Percentiles rank a stretch among this genome's conserved stretches.
Evolutionary conservation across 2,888 invertebrate species (phyloP).

Genomic region (Orchestes rusci): DNA sequence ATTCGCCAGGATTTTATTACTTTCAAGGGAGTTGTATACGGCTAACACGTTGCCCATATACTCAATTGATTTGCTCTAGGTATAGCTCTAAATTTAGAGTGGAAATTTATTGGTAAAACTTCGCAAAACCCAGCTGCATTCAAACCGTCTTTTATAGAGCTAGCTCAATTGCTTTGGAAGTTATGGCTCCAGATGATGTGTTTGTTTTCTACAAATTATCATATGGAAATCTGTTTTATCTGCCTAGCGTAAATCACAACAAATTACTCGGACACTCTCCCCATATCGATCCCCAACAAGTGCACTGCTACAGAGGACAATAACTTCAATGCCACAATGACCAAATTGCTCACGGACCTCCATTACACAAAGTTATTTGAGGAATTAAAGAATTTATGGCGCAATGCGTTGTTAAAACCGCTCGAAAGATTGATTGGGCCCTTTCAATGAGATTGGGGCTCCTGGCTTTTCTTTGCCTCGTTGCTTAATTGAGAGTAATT

Average conservation of each 20-base stretch:
- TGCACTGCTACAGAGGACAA: too few species aligned
- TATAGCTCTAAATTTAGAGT: conserved; percentile 8
- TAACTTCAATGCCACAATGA: conserved; percentile 25
- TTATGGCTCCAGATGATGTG: too few species aligned
- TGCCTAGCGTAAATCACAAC: too few species aligned
- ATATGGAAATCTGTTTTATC: too few species aligned
- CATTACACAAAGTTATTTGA: conserved; percentile 30
- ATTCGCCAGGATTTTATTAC: conserved; percentile 15
- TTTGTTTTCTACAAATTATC: too few species aligned
- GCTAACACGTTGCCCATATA: conserved; percentile 17
- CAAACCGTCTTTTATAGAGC: conserved; percentile 1
- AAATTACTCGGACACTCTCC: too few species aligned
- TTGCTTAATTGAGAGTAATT: conserved; percentile 18
- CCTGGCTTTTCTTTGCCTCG: conserved; percentile 10
- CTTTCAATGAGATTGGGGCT: conserved; percentile 14
- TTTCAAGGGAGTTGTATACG: conserved; percentile 18
- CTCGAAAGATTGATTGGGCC: conserved; percentile 14
- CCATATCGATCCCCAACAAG: too few species aligned
- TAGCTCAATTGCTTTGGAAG: not conserved
- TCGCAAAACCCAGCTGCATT: not conserved
- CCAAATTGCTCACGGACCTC: conserved; percentile 24
- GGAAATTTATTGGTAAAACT: conserved; percentile 14
- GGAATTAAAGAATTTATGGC: conserved; percentile 31
- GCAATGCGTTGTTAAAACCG: conserved; percentile 19
- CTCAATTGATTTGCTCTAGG: conserved; percentile 18